Conservation (phyloP, 2,797 vertebrate species). For the Alca torda region DNA sequence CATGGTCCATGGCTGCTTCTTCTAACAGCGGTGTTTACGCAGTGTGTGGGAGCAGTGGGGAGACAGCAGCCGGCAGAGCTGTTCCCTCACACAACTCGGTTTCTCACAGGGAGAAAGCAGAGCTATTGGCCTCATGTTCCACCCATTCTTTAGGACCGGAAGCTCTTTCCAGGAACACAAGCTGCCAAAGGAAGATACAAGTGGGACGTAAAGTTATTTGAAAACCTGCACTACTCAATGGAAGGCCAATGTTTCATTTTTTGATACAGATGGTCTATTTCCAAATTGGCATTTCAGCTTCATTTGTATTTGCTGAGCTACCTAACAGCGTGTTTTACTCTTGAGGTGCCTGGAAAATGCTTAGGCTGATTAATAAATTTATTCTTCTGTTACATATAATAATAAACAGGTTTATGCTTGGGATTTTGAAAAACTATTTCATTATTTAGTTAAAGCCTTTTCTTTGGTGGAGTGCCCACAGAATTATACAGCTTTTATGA, state of each 20-base stretch:
- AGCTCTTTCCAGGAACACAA: not conserved
- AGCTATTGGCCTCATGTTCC: not conserved
- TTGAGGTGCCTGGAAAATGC: not conserved
- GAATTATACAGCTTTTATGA: not conserved
- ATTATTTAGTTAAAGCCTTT: not conserved
- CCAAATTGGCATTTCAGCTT: not conserved
- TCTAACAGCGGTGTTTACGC: not conserved
- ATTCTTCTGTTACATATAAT: not conserved
- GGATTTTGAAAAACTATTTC: not conserved
- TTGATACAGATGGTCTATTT: not conserved
- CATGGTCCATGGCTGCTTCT: not conserved
- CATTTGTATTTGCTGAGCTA: not conserved
- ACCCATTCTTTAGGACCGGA: not conserved
- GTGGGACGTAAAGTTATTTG: not conserved
- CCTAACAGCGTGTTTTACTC: not conserved
- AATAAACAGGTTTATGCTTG: not conserved
- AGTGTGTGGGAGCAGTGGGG: not conserved
- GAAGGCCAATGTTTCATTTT: not conserved
- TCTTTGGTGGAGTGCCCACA: slow-evolving; percentile 1
- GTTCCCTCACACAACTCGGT: not conserved
- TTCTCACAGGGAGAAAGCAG: not conserved
- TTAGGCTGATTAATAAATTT: slow-evolving; percentile 9
- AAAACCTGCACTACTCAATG: not conserved
- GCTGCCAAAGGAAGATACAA: not conserved
- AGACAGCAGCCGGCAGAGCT: not conserved